Evolutionary conservation across 2,113 vertebrate species (phyloP), one percentile per base, ranked within the genome.

Genomic region (Antigone vipio): DNA sequence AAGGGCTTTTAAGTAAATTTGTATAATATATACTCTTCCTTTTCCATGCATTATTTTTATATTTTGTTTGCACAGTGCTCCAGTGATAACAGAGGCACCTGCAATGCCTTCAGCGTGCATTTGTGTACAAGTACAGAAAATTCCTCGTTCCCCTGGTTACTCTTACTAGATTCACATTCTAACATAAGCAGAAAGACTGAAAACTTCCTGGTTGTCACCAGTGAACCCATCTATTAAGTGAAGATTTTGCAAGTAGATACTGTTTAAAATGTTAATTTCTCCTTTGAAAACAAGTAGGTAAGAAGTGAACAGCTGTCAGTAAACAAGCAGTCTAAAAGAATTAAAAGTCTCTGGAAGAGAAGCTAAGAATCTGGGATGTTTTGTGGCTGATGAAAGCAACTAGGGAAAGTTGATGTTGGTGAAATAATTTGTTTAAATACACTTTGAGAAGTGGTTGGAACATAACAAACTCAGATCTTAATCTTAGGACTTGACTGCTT

Each of bases 241-340:
- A 79, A 64, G 71, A 76, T 85, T 91, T 72, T 88, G 44, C 18
- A 91, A 66, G 80, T 18, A 92, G 49, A 29, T 47, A 75, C 6
- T 80, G 52, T 64, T 92, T 76, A 83, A 45, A 53, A n/a, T 78
- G 78, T 85, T 90, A 71, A 63, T 92, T 95, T 95, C 26, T 59
- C 52, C 27, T 95, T 79, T 79, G 63, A 34, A 95, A 76, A 67
- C 30, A 56, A 64, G 32, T 12, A 30, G 30, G 50, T 34, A 63
- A 67, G 66, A 58, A 50, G 26, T 79, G 15, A 88, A 42, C 52
- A 90, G 67, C 67, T 66, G 58, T 47, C 72, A 88, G 83, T 42
- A 88, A 79, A 85, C 40, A 90, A 50, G 56, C 47, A 75, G 47
- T 50, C 71, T 20, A 24, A 49, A 92, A 76, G 35, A 90, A 93